Conservation (phyloP, 2,888 invertebrate genomes). For the Yponomeuta sedellus region DNA sequence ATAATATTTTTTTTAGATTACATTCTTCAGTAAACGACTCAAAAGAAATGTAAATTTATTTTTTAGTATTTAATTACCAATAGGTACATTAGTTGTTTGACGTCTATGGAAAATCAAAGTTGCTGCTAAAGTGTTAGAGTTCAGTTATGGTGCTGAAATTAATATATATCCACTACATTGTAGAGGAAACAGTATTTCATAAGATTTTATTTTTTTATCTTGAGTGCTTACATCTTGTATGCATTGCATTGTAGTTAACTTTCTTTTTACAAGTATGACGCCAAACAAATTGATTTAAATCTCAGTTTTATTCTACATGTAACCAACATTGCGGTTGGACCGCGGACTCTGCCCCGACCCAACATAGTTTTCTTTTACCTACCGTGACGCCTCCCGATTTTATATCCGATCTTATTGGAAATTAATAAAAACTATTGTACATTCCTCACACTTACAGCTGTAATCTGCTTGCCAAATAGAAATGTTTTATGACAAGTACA, state of each 20-base stretch:
- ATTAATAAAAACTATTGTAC: conserved; percentile 29
- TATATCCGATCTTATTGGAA: not conserved
- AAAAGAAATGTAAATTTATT: not conserved
- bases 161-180: not conserved
- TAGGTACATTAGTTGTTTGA: not conserved
- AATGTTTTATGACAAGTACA: conserved; percentile 56
- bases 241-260: not conserved
- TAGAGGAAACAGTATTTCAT: not conserved
- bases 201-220: conserved; percentile 1
- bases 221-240: conserved; percentile 6
- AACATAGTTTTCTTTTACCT: no score
- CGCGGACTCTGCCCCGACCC: no score
- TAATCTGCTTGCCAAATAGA: conserved; percentile 27
- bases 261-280: not conserved
- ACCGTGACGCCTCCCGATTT: not conserved
- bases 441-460: conserved; percentile 36
- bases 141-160: conserved; percentile 12
- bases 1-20: not conserved
- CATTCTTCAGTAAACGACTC: not conserved
- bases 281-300: not conserved
- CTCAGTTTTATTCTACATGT: not conserved
- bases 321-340: no score
- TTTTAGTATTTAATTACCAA: not conserved
- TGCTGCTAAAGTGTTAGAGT: not conserved
- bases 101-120: not conserved